Percentiles rank a stretch among this genome's conserved stretches.
These are phyloP conservation scores for Sinhomidia bicolor DNA, from an alignment of 2,888 invertebrate genomes.

Conservation along the genomic window DNA sequence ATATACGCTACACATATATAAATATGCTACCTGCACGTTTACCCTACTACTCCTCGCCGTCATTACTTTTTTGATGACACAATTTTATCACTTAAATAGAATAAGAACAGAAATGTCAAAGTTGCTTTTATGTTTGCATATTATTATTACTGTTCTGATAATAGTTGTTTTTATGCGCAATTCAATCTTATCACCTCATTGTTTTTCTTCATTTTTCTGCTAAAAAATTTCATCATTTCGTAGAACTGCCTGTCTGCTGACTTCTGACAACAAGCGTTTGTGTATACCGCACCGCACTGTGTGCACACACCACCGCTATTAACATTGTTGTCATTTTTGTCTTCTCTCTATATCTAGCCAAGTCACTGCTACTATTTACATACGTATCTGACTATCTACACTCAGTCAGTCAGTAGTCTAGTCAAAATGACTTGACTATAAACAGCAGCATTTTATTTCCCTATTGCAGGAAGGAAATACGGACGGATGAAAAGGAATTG, in stretches of 20 bases:
- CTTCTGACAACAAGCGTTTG: neutral
- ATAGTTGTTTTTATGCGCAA: neutral
- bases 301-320: neutral
- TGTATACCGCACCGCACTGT: neutral
- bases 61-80: constrained; percentile 22
- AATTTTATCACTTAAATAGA: neutral
- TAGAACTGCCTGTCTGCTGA: constrained; percentile 8
- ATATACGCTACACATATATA: too few species aligned
- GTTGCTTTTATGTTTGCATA: constrained; percentile 6
- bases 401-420: too few species aligned
- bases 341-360: neutral
- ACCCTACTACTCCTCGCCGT: too few species aligned
- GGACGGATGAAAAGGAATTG: constrained; percentile 62
- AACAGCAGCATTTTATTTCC: neutral
- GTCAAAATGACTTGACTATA: neutral
- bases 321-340: neutral
- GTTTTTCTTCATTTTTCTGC: constrained; percentile 10
- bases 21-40: too few species aligned
- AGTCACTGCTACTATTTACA: too few species aligned
- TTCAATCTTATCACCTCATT: constrained; percentile 23
- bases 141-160: constrained; percentile 12
- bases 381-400: too few species aligned
- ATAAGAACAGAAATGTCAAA: constrained; percentile 17
- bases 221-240: constrained; percentile 5
- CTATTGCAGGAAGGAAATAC: constrained; percentile 60